Evolutionary conservation across 2,113 vertebrate genomes (phyloP), one percentile per base, ranked within the genome.

Genomic region (Alexandromys fortis): DNA sequence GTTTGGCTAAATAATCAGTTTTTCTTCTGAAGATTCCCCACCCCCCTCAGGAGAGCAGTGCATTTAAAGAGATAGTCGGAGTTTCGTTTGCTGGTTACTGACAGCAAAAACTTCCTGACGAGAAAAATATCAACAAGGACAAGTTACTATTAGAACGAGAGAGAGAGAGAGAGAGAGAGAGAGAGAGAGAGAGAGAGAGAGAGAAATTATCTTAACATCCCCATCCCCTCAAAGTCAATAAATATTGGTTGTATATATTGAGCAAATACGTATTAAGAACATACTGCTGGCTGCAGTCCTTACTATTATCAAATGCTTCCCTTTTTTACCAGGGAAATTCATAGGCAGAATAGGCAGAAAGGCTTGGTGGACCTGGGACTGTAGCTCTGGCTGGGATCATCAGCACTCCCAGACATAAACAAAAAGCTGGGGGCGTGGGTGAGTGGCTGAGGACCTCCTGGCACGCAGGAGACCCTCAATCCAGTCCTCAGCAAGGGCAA

Each of bases 1-100:
- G 26, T 85, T 96, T 92, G 70, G 81, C 42, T 94, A 86, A 93
- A 82, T 63, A 77, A 95, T 10, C 45, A 76, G 65, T 28, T 90
- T 96, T 88, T 86, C 82, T 76, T 85, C 75, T 12, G 35, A 96
- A 90, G 68, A 73, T 76, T 67, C 95, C 38, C 68, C 10, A 3
- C n/a, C 90, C 3, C 3, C 16, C 24, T 89, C 63, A 33, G n/a
- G 45, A 89, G 81, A 65, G 73, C 7, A 79, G 42, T 86, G 28
- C 45, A 49, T 30, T 89, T 78, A 73, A 96, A 38, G 55, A 89
- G 45, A 89, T 68, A 33, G 73, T 92, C 1, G 52, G 21, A 88
- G 52, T 94, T 86, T 83, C 90, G 14, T 89, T 79, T 95, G 75
- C 81, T 52, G 8, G n/a, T 38, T 87, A 24, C 68, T 58, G n/a